Evolutionary conservation across 2,888 invertebrate genomes (phyloP), one percentile per base, ranked within the genome.

Genomic region (Calliphora vomitoria): DNA sequence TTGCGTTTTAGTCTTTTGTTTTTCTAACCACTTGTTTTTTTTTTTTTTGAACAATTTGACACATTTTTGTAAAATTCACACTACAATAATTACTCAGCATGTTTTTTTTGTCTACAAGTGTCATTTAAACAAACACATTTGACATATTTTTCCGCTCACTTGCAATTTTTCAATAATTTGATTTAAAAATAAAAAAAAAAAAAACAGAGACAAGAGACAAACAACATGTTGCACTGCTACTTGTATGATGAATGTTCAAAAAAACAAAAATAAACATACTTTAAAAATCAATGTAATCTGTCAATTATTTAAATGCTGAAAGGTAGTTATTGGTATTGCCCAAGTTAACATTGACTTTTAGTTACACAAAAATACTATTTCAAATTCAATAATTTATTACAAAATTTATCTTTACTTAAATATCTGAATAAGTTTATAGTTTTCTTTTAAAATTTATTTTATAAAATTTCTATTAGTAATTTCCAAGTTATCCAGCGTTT

Each of bases 1-100:
- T 75, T 74, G 44, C 71, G 62, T 81, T 25, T 75, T 75, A 75
- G 58, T 80, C 80, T 85, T 80, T 80, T 81, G 80, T 55, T 74
- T 69, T 38, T 25, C 4, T 13, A 50, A 38, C 31, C n/a, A 47
- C 18, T 38, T n/a, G n/a, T n/a, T n/a, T 6, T 41, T 8, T 66
- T 62, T 55, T 80, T 25, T 64, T 35, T 1, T 62, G 4, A 35
- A 53, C 41, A 38, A n/a, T 74, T 66, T 74, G 72, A 72, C 81
- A 66, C 44, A 60, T 82, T 74, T 82, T 64, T 62, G 35, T 47
- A 4, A 55, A 55, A 58, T 66, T 82, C 72, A 66, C 20, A 53
- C 60, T 69, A 41, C 69, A 60, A 50, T 69, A 76, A 82, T 82
- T 82, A 60, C 38, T 60, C 55, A 74, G 55, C 53, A 31, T 78